Evolutionary conservation across 2,888 invertebrate genomes (phyloP), one percentile per base, ranked within the genome.

Genomic region (Cosmopolites sordidus): DNA sequence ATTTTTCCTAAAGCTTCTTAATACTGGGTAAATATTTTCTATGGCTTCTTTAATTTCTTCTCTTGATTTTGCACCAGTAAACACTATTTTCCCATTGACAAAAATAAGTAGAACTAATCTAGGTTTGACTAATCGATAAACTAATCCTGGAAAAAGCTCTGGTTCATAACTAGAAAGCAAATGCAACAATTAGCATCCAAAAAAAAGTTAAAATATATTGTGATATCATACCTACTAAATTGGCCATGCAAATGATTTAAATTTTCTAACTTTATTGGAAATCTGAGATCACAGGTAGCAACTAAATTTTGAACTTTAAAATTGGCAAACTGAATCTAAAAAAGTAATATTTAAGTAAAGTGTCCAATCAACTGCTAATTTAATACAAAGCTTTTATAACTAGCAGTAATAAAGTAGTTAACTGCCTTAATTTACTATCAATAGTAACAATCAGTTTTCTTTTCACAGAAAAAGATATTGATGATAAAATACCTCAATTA

Each of bases 21-120:
- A 75, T 69, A 96, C 95, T 1, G 96, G 96, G 74, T 94, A 93
- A 68, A 98, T 97, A 67, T 92, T 92, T 64, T 92, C 91, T 64
- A 98, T 80, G 12, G 97, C 93, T 70, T 96, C 95, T 72, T 89
- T 87, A 39, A 98, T 89, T 69, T 97, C 95, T 67, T 83, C 82
- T 61, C 95, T 81, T 43, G 88, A 86, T 77, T 97, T 98, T 22
- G 93, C 97, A 60, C 97, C 96, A 67, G 98, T 99, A 58, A 99
- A 86, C 1, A 99, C 98, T 61, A 99, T 86, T 82, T 99, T 99
- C 49, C 99, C 99, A 73, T 97, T 98, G 1, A 99, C 98, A 78
- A 99, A 99, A 73, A 99, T 97, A 9, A 99, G 78, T 58, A 99
- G 76, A 2, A 98, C 98, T 60, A 99, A 87, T 62, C 94, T 83